Percentiles rank a stretch among this genome's conserved stretches.
Evolutionary conservation across 2,888 invertebrate genomes (phyloP).

Genomic region (Melikaiella ostensackeni): DNA sequence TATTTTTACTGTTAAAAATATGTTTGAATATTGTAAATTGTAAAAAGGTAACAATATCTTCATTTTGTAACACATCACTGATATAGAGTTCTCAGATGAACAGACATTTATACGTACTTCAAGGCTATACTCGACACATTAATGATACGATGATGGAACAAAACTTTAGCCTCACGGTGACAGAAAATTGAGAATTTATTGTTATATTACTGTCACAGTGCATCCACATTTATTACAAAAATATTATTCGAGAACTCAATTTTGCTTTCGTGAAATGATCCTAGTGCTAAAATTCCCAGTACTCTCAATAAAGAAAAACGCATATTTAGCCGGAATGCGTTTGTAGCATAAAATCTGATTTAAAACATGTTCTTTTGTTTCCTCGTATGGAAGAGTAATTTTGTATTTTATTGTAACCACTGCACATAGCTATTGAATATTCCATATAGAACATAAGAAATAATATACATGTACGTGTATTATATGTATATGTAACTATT

Average conservation of each 20-base stretch:
- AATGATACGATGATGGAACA: not conserved
- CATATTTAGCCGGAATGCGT: not conserved
- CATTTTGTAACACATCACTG: not conserved
- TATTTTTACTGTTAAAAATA: not conserved
- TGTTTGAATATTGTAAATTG: not conserved
- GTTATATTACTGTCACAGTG: not conserved
- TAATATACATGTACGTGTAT: constrained; percentile 22
- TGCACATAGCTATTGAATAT: not conserved
- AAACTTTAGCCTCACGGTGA: not conserved
- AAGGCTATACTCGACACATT: constrained; percentile 2
- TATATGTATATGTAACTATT: constrained; percentile 13
- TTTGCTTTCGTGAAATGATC: not conserved
- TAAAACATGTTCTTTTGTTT: not conserved
- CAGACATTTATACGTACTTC: not conserved
- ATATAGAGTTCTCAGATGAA: not conserved
- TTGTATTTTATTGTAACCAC: not conserved
- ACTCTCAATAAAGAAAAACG: constrained; percentile 1
- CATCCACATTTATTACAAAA: not conserved
- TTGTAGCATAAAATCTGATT: too few relatives aligned
- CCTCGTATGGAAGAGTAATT: not conserved
- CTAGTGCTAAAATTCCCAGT: not conserved
- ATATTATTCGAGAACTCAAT: not conserved
- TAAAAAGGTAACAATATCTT: not conserved
- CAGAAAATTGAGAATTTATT: not conserved
- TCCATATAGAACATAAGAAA: constrained; percentile 27